These are phyloP conservation scores for Chaetorhynchus papuensis DNA, from an alignment of 2,113 vertebrate species.

Conservation along the genomic window DNA sequence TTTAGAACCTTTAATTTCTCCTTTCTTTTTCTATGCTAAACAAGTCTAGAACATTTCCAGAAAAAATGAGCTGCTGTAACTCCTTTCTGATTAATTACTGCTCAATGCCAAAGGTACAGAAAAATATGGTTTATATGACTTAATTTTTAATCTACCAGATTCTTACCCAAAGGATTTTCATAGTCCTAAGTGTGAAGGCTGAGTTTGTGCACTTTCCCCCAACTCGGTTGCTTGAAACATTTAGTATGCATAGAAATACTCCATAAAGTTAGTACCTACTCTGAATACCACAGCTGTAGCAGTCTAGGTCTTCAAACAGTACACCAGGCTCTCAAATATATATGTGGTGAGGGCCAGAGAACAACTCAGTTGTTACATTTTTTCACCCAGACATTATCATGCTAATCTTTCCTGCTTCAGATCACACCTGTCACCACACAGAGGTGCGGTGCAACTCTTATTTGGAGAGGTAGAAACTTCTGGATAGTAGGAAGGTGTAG, in stretches of 20 bases:
- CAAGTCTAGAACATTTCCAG: neutral
- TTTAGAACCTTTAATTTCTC: neutral
- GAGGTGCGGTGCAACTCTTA: neutral
- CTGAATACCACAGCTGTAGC: neutral
- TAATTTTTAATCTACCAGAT: neutral
- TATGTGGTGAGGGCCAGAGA: rapidly evolving
- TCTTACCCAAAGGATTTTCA: neutral
- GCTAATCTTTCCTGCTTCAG: neutral
- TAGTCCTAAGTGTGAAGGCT: neutral
- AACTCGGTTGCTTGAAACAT: neutral
- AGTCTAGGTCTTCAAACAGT: neutral
- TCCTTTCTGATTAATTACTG: neutral
- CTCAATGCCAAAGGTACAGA: neutral
- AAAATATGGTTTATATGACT: neutral
- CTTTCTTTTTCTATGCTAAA: neutral
- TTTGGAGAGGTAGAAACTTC: neutral
- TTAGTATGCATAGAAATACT: neutral
- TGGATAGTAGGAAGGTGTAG: neutral
- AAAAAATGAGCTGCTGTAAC: neutral
- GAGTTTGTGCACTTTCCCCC: neutral
- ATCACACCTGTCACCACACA: neutral
- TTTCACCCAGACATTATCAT: neutral
- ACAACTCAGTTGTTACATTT: neutral
- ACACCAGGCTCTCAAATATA: neutral
- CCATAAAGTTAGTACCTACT: neutral